Conservation (phyloP, 1,140 invertebrate species). For the Lepidostoma basale region DNA sequence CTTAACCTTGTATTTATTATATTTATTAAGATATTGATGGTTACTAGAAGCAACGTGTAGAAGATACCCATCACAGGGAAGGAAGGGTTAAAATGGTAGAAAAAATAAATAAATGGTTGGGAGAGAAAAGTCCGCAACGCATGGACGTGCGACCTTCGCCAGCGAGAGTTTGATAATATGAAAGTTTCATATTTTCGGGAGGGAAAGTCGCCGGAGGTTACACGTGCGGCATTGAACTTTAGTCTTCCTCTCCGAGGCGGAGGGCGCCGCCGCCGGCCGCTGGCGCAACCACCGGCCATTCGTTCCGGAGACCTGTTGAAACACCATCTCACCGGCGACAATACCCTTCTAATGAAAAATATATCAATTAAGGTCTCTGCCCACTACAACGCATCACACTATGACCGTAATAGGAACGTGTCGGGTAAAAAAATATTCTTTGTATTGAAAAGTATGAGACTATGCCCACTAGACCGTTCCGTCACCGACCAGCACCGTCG, state of each 20-base stretch:
- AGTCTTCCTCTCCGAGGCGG: not conserved
- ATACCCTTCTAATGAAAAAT: constrained; percentile 17
- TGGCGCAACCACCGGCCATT: not conserved
- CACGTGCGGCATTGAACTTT: constrained; percentile 30
- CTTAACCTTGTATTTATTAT: too few species aligned
- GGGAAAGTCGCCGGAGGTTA: constrained; percentile 20
- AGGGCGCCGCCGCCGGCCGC: not conserved
- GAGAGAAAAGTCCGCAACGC: not conserved
- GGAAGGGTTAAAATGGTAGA: too few species aligned
- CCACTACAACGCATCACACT: too few species aligned
- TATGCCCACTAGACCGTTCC: too few species aligned
- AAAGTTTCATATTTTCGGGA: constrained; percentile 15
- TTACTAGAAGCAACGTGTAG: too few species aligned
- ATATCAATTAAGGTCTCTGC: not conserved
- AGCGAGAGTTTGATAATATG: not conserved
- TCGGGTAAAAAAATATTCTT: too few species aligned
- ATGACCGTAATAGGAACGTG: too few species aligned
- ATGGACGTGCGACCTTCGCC: constrained; percentile 5
- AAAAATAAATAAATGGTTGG: not conserved
- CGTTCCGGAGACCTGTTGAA: not conserved
- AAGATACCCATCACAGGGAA: too few species aligned
- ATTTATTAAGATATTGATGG: too few species aligned
- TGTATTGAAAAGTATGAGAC: too few species aligned
- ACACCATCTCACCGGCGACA: not conserved
- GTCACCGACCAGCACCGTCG: too few species aligned